These are phyloP conservation scores for Seira ritae DNA, from an alignment of 2,888 invertebrate genomes.

Conservation along the genomic window DNA sequence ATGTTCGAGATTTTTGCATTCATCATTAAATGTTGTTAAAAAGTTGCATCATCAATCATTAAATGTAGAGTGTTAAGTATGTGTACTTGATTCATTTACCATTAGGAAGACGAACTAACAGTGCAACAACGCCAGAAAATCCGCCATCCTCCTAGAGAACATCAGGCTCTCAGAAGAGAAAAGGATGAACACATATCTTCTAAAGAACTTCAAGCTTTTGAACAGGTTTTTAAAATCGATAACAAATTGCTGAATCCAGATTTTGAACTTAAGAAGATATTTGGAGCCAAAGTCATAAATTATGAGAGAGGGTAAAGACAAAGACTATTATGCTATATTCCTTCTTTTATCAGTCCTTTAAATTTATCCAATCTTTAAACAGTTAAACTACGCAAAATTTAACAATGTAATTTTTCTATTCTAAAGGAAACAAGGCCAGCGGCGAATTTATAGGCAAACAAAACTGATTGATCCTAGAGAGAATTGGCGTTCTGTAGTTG, in stretches of 20 bases:
- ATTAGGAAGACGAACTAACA: constrained; percentile 82
- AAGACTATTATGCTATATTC: too few species aligned
- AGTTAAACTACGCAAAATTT: too few species aligned
- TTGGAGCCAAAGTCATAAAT: constrained; percentile 87
- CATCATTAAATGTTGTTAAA: too few species aligned
- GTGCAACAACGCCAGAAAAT: constrained; percentile 78
- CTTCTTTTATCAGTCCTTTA: too few species aligned
- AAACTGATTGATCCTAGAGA: constrained; percentile 84
- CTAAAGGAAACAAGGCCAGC: constrained; percentile 73
- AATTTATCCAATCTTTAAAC: too few species aligned
- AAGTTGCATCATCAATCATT: too few species aligned
- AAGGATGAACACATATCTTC: constrained; percentile 73
- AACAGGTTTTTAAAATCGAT: constrained; percentile 81
- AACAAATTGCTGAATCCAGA: constrained; percentile 86
- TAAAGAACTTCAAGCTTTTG: constrained; percentile 66
- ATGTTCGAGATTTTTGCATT: too few species aligned
- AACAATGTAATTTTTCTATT: too few species aligned
- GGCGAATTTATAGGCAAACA: constrained; percentile 74
- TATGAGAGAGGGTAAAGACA: constrained; percentile 78
- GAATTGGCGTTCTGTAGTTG: constrained; percentile 83
- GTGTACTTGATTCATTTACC: too few species aligned
- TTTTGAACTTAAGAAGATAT: constrained; percentile 87
- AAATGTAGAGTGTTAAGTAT: too few species aligned
- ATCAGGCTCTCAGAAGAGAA: constrained; percentile 72
- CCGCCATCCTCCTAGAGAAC: constrained; percentile 81